A percentile compares a stretch with the other conserved stretches of the same genome.
phyloP scores from a whole-genome alignment of 64 coral and sea anemone genomes.

The Cladopsammia gracilis region DNA sequence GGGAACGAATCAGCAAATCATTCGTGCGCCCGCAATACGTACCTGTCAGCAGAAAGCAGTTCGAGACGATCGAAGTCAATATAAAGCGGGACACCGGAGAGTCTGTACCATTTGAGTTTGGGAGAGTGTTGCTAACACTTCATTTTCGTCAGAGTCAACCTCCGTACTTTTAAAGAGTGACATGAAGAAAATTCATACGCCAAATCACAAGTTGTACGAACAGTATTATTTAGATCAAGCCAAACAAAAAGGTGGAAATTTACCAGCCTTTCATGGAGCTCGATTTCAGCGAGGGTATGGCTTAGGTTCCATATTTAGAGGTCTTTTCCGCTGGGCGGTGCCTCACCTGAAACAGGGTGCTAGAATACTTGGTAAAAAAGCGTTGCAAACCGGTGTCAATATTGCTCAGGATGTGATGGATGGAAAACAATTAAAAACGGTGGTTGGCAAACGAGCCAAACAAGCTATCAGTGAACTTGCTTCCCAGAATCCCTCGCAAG shows the following conservation, averaged over 20 bases:
- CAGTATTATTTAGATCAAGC: background rate
- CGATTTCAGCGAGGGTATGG: background rate
- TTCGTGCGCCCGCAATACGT: no score
- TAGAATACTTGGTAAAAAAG: background rate
- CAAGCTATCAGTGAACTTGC: background rate
- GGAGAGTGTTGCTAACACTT: background rate
- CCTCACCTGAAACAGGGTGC: background rate
- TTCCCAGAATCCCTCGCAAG: background rate
- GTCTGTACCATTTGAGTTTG: no score
- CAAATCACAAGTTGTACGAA: background rate
- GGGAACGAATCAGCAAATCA: no score
- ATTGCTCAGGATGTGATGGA: background rate
- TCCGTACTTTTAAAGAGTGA: no score
- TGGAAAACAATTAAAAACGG: background rate
- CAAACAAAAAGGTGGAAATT: background rate
- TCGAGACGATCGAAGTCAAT: slow-evolving; percentile 25
- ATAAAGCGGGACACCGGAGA: slow-evolving; percentile 8
- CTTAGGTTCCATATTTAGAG: background rate
- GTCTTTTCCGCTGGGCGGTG: background rate
- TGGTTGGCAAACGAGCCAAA: no score
- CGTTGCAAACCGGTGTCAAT: background rate
- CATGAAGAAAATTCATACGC: background rate
- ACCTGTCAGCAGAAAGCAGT: background rate
- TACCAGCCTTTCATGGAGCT: background rate
- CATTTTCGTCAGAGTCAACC: background rate